These are phyloP conservation scores for Coregonus ussuriensis DNA, from an alignment of 2,797 vertebrate species.

Conservation along the genomic window DNA sequence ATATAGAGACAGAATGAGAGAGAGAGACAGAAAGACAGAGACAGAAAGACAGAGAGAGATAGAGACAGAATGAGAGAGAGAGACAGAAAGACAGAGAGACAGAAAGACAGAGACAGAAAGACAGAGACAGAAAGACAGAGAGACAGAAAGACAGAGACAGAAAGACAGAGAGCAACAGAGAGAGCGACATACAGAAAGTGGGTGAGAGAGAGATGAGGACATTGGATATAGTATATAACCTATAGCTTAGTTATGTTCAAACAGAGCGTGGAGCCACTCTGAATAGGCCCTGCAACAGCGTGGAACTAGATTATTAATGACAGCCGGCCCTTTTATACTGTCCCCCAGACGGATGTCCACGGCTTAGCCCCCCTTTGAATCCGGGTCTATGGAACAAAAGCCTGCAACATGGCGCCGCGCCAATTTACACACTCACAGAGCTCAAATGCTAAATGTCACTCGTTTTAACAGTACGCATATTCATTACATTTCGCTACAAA, in stretches of 20 bases:
- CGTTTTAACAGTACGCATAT: conserved; percentile 33
- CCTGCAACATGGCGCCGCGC: conserved; percentile 42
- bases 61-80: no score
- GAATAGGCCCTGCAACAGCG: conserved; percentile 42
- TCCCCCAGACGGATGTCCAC: conserved; percentile 62
- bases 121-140: no score
- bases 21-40: no score
- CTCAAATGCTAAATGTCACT: conserved; percentile 55
- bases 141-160: no score
- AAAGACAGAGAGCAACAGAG: no score
- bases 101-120: no score
- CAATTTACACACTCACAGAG: conserved; percentile 57
- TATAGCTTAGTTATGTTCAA: not conserved
- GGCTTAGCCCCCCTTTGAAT: conserved; percentile 68
- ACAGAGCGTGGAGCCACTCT: not conserved
- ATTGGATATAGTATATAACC: not conserved
- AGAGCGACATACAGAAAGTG: no score
- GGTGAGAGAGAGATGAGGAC: not conserved
- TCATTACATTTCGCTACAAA: conserved; percentile 40
- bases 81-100: no score
- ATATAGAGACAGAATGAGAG: no score
- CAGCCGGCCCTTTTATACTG: conserved; percentile 61
- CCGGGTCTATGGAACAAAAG: conserved; percentile 54
- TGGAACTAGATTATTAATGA: conserved; percentile 45
- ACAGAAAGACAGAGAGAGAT: no score